Evolutionary conservation across 2,888 invertebrate species (phyloP).

Genomic region (Abscondita cerata): DNA sequence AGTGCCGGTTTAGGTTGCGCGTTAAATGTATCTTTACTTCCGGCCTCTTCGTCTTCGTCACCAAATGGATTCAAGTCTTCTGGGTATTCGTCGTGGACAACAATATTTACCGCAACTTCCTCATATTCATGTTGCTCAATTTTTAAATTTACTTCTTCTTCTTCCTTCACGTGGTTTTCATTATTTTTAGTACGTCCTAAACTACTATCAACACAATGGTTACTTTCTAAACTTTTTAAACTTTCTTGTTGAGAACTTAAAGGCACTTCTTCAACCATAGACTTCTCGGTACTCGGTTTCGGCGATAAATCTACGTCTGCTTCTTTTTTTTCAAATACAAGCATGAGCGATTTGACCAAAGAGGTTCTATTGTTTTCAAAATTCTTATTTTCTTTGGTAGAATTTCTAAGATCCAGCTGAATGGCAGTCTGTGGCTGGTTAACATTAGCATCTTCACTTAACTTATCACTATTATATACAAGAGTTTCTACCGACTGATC

Average conservation of each 20-base stretch:
- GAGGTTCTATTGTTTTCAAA: constrained; percentile 43
- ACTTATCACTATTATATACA: constrained; percentile 36
- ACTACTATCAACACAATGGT: constrained; percentile 13
- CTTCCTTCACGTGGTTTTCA: constrained; percentile 13
- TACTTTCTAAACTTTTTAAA: constrained; percentile 11
- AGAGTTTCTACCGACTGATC: constrained; percentile 27
- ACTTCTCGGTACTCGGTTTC: constrained; percentile 12
- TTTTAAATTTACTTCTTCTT: neutral
- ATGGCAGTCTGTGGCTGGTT: constrained; percentile 45
- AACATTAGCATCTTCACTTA: constrained; percentile 44
- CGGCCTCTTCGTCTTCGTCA: constrained; percentile 67
- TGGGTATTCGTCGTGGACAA: constrained; percentile 65
- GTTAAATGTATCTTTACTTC: constrained; percentile 41
- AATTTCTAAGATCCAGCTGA: constrained; percentile 48
- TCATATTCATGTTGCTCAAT: neutral
- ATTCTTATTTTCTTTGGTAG: constrained; percentile 55
- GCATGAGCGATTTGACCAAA: constrained; percentile 57
- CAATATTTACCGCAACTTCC: constrained; percentile 10
- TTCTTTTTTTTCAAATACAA: constrained; percentile 52
- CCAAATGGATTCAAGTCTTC: constrained; percentile 85
- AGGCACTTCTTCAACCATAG: constrained; percentile 21
- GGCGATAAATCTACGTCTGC: neutral
- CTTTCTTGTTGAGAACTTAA: constrained; percentile 12
- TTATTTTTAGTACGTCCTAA: constrained; percentile 5
- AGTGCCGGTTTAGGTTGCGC: constrained; percentile 55